Evolutionary conservation across 2,797 vertebrate species (phyloP).

Genomic region (Margarornis squamiger): DNA sequence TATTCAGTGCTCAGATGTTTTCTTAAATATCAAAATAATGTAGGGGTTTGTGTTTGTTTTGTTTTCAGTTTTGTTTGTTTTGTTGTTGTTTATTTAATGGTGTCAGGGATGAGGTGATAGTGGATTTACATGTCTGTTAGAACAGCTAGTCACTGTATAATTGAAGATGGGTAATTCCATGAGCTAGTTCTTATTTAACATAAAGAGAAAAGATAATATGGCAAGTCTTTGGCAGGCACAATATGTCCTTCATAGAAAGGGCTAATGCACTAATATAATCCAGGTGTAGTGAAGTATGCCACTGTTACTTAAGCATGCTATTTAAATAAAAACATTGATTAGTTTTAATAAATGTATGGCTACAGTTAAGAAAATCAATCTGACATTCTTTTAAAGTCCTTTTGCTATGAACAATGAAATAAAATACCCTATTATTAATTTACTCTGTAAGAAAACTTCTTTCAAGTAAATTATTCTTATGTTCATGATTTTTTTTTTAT

Average conservation of each 20-base stretch:
- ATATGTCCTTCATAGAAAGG: neutral
- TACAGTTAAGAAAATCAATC: neutral
- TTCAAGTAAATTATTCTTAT: neutral
- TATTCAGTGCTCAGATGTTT: neutral
- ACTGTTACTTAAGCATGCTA: neutral
- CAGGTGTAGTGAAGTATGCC: neutral
- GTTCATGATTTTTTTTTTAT: neutral
- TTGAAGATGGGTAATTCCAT: neutral
- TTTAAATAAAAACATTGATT: neutral
- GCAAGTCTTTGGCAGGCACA: neutral
- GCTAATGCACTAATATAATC: neutral
- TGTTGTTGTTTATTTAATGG: neutral
- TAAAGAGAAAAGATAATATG: neutral
- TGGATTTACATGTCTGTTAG: neutral
- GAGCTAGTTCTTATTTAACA: neutral
- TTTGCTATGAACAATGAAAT: neutral
- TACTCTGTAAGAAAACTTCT: neutral
- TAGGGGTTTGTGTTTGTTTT: rapidly evolving
- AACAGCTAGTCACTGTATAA: neutral
- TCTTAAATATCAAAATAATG: neutral
- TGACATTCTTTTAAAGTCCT: neutral
- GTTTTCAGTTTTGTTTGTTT: neutral
- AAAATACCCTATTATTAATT: neutral
- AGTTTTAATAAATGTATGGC: neutral
- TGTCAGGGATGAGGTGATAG: neutral